Conservation (phyloP, 2,888 invertebrate genomes). For the Microplitis manilae region DNA sequence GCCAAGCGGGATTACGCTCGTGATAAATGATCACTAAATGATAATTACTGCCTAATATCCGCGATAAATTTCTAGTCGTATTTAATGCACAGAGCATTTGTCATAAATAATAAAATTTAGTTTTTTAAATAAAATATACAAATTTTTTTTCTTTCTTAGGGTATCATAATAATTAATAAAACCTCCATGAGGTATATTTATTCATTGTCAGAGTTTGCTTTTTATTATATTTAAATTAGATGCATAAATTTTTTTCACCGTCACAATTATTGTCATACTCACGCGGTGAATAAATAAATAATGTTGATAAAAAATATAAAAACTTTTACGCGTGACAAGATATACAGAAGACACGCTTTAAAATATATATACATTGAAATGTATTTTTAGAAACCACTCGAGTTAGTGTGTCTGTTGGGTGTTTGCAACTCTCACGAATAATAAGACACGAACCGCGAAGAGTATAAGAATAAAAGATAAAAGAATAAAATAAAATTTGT, state of each 20-base stretch:
- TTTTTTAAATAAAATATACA: no score
- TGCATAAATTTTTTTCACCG: background rate
- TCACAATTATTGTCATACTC: background rate
- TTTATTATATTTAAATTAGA: background rate
- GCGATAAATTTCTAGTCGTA: background rate
- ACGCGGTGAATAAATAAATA: conserved; percentile 11
- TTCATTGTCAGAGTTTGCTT: background rate
- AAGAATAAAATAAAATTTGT: conserved; percentile 21
- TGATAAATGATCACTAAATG: conserved; percentile 1
- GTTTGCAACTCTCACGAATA: conserved; percentile 6
- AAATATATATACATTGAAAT: conserved; percentile 10
- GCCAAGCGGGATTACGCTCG: background rate
- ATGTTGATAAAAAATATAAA: background rate
- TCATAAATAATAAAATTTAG: no score
- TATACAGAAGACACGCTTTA: conserved; percentile 15
- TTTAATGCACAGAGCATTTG: no score
- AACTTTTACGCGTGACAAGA: background rate
- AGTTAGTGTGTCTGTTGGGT: conserved; percentile 17
- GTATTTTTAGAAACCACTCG: conserved; percentile 28
- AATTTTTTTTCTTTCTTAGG: background rate
- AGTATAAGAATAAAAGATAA: conserved; percentile 4
- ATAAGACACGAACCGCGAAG: background rate
- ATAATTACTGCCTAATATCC: conserved; percentile 1
- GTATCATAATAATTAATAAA: background rate
- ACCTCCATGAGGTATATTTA: background rate